A percentile compares a stretch with the other conserved stretches of the same genome.
Evolutionary conservation across 1,140 invertebrate species (phyloP).

Genomic region (Glossosoma conforme): DNA sequence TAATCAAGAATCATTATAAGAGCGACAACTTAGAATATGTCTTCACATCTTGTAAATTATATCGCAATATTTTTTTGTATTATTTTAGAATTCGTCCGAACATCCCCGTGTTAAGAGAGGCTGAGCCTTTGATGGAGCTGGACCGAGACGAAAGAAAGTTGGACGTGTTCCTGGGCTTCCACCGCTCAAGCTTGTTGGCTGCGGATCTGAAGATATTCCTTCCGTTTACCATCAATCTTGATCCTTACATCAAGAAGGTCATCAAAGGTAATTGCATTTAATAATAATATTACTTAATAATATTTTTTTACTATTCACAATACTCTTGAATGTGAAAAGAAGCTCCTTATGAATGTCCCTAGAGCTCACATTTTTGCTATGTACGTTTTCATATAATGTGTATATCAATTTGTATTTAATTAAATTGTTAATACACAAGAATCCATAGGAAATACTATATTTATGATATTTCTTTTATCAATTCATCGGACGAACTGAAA

Average conservation of each 20-base stretch:
- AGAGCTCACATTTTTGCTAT: too few species aligned
- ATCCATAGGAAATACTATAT: not conserved
- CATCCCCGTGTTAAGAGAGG: conserved; percentile 79
- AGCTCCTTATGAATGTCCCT: too few species aligned
- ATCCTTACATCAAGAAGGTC: conserved; percentile 93
- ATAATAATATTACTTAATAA: conserved; percentile 3
- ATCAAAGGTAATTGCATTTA: conserved; percentile 70
- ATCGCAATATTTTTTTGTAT: conserved; percentile 3
- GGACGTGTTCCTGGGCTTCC: conserved; percentile 86
- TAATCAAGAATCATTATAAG: conserved; percentile 3
- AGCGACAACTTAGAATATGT: not conserved
- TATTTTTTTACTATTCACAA: conserved; percentile 11
- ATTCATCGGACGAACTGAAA: not conserved
- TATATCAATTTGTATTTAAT: too few species aligned
- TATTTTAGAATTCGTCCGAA: conserved; percentile 67
- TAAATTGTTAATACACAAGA: too few species aligned
- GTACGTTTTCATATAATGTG: too few species aligned
- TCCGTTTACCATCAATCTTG: conserved; percentile 94
- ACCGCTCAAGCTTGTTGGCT: conserved; percentile 72
- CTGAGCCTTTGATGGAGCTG: conserved; percentile 83
- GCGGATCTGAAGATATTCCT: conserved; percentile 91
- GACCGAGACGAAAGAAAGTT: conserved; percentile 93
- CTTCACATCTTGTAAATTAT: conserved; percentile 1
- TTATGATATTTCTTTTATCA: conserved; percentile 1
- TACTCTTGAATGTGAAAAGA: too few species aligned